Conservation (phyloP, 2,113 vertebrate genomes). For the Vicugna pacos region DNA sequence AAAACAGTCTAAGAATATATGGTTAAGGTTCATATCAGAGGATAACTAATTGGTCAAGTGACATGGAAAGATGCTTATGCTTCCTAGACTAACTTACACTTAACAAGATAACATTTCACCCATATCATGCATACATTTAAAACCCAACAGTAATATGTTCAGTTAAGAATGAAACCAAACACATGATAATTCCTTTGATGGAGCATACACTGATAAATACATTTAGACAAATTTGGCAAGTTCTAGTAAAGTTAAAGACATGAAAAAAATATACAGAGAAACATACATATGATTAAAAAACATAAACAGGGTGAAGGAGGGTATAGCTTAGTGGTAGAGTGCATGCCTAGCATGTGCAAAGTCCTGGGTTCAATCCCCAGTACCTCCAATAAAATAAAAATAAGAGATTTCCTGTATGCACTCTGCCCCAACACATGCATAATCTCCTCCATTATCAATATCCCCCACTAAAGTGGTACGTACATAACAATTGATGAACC, state of each 20-base stretch:
- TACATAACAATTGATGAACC: not conserved
- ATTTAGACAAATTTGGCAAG: slow-evolving; percentile 5
- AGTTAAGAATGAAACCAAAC: not conserved
- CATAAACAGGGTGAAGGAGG: not conserved
- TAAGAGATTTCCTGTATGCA: not conserved
- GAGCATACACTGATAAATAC: not conserved
- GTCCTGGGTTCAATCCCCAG: too few species aligned
- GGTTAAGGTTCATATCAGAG: not conserved
- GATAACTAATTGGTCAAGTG: not conserved
- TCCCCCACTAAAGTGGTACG: not conserved
- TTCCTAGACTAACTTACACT: not conserved
- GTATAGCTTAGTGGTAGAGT: too few species aligned
- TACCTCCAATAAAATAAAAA: too few species aligned
- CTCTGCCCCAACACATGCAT: not conserved
- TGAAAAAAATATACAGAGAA: not conserved
- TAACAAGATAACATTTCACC: not conserved
- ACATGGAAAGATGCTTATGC: not conserved
- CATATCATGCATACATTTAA: not conserved
- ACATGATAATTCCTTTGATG: not conserved
- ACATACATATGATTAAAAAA: not conserved
- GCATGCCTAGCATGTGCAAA: too few species aligned
- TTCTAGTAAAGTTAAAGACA: not conserved
- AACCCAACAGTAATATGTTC: not conserved
- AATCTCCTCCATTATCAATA: not conserved
- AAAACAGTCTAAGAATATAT: not conserved